These are phyloP conservation scores for Chaenodraco wilsoni DNA, from an alignment of 2,797 vertebrate genomes.

Conservation along the genomic window DNA sequence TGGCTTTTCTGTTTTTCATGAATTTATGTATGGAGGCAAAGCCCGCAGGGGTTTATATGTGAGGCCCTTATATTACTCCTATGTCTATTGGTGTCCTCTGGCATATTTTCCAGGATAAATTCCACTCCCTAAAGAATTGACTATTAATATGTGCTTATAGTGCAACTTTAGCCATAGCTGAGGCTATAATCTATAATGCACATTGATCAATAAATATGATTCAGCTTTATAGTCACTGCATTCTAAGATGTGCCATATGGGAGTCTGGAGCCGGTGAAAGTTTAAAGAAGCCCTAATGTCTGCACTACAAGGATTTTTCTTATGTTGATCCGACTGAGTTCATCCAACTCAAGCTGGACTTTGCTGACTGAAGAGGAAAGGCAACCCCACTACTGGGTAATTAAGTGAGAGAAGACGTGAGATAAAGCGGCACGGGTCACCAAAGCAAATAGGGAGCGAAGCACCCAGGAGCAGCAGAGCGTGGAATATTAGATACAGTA, in stretches of 20 bases:
- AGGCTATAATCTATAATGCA: conserved; percentile 25
- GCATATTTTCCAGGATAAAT: conserved; percentile 16
- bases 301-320: neutral
- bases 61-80: neutral
- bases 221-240: conserved; percentile 10
- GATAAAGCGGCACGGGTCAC: conserved; percentile 46
- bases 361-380: conserved; percentile 34
- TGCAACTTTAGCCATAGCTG: conserved; percentile 10
- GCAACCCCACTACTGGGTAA: conserved; percentile 26
- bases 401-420: conserved; percentile 39
- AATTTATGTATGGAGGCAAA: conserved; percentile 5
- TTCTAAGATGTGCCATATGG: conserved; percentile 6
- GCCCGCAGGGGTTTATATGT: conserved; percentile 3
- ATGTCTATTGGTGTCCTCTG: neutral
- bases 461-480: conserved; percentile 34
- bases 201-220: conserved; percentile 44
- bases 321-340: conserved; percentile 26
- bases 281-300: conserved; percentile 17
- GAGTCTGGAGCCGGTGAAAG: conserved; percentile 10
- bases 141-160: conserved; percentile 24
- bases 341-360: conserved; percentile 34
- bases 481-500: conserved; percentile 30
- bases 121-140: conserved; percentile 5
- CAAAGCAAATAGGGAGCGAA: conserved; percentile 51
- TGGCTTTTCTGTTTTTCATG: neutral